phyloP scores from a whole-genome alignment of 2,888 invertebrate species.

The Pyralis farinalis region DNA sequence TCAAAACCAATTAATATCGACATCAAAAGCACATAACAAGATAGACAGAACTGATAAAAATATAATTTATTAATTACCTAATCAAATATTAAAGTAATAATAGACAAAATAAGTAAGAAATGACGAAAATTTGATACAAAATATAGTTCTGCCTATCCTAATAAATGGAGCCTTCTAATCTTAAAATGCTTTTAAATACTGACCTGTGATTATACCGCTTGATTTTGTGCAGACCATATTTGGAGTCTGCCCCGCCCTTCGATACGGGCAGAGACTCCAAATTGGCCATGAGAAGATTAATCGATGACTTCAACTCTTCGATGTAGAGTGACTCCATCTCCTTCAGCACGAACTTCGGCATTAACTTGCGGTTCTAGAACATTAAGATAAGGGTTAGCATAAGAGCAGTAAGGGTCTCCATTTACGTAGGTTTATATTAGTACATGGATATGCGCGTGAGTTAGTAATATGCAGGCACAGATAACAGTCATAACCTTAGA shows the following conservation, averaged over 20 bases:
- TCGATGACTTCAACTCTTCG: constrained; percentile 98
- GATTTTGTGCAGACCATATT: constrained; percentile 98
- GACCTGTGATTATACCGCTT: constrained; percentile 99
- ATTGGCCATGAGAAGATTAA: constrained; percentile 99
- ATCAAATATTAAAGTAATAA: not conserved
- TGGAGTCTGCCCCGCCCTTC: constrained; percentile 98
- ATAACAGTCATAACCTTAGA: too few relatives aligned
- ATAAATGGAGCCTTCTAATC: not conserved
- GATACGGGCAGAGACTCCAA: constrained; percentile 99
- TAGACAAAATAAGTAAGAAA: not conserved
- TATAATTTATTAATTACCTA: too few relatives aligned
- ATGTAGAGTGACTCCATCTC: constrained; percentile 99
- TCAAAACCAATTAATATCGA: not conserved
- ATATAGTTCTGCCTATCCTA: not conserved
- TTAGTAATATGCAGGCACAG: too few relatives aligned
- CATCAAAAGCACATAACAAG: not conserved
- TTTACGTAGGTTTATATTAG: too few relatives aligned
- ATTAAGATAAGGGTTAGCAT: too few relatives aligned
- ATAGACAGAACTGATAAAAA: not conserved
- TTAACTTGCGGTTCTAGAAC: constrained; percentile 94
- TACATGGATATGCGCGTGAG: too few relatives aligned
- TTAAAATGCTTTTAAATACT: constrained; percentile 37
- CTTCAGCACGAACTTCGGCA: constrained; percentile 99
- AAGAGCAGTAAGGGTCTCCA: too few relatives aligned
- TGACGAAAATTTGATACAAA: not conserved